phyloP scores from a whole-genome alignment of 2,797 vertebrate species.

The Sternotherus odoratus region DNA sequence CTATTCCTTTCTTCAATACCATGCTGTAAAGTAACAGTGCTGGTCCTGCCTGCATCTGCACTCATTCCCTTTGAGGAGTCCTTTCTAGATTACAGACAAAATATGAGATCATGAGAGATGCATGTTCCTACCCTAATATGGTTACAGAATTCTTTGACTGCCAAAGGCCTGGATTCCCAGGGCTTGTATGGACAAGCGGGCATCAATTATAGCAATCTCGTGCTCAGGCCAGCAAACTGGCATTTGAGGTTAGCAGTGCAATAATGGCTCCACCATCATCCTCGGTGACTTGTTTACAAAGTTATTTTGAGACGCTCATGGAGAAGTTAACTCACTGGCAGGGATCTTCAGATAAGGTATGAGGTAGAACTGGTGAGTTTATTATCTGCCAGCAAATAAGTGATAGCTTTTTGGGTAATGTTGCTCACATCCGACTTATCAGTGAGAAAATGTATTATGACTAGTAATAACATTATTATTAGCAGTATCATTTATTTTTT shows the following conservation, averaged over 20 bases:
- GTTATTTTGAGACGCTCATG: conserved; percentile 68
- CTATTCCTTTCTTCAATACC: conserved; percentile 26
- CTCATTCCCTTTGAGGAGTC: conserved; percentile 28
- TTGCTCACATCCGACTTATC: conserved; percentile 20
- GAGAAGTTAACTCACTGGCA: conserved; percentile 60
- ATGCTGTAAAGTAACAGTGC: conserved; percentile 27
- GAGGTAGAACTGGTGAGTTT: conserved; percentile 51
- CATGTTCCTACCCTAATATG: not conserved
- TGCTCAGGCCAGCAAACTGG: not conserved
- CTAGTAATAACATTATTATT: conserved; percentile 59
- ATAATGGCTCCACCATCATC: not conserved
- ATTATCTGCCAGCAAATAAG: conserved; percentile 48
- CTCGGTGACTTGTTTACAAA: conserved; percentile 58
- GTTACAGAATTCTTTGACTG: not conserved
- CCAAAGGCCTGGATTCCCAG: conserved; percentile 1
- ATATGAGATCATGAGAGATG: conserved; percentile 19
- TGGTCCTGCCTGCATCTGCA: conserved; percentile 7
- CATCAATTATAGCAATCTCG: conserved; percentile 39
- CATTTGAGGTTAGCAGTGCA: not conserved
- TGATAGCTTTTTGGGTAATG: not conserved
- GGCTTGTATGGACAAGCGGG: conserved; percentile 65
- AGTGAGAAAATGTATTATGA: conserved; percentile 41
- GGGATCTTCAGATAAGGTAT: conserved; percentile 47
- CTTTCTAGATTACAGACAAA: conserved; percentile 36
- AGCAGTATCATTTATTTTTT: conserved; percentile 52